Base-by-base conservation (phyloP, 1,140 invertebrate species). In the Semibalanus balanoides region DNA sequence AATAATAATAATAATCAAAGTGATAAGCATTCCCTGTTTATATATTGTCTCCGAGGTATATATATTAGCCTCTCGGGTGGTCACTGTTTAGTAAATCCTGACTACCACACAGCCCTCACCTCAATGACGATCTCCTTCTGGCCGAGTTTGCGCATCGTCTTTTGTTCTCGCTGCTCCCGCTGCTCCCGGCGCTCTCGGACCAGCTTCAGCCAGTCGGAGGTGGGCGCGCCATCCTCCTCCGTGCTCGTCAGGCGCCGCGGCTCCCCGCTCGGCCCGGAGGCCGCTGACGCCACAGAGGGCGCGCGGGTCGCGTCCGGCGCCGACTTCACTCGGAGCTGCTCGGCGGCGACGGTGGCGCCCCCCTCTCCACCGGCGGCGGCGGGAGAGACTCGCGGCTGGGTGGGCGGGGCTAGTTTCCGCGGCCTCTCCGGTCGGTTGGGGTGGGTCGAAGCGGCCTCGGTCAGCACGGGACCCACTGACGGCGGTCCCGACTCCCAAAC, bases 111-210 rank as follows among this genome's bases (percentile, higher is more conserved):
- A n/a, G n/a, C n/a, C n/a, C 35, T 40, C 35, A 79, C 79, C 79
- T 80, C 79, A 75, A 78, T 77, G 28, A 78, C 77, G 29, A 79
- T 78, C 74, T 80, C 79, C 51, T 64, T 64, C 11, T 14, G 51
- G 9, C 51, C 22, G 11, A 14, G 11, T 64, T 64, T 64, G 51
- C 51, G 51, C 74, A 85, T 82, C 43, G 88, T 88, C 81, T 89
- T 87, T 81, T 90, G 89, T 31, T 88, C 89, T 77, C 90, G 85
- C 79, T 89, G 86, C 82, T 91, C 90, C 88, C 90, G 90, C 80
- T 91, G 88, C 69, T 90, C 90, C 51, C 89, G 86, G 79, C 90
- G 86, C 81, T 91, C 89, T 81, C 90, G 86, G 51, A 91, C 91
- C 70, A 81, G 64, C 31, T 79, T 80, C 75, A 79, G 74, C 81